Conservation (phyloP, 1,140 invertebrate species). For the Zophobas atratus region DNA sequence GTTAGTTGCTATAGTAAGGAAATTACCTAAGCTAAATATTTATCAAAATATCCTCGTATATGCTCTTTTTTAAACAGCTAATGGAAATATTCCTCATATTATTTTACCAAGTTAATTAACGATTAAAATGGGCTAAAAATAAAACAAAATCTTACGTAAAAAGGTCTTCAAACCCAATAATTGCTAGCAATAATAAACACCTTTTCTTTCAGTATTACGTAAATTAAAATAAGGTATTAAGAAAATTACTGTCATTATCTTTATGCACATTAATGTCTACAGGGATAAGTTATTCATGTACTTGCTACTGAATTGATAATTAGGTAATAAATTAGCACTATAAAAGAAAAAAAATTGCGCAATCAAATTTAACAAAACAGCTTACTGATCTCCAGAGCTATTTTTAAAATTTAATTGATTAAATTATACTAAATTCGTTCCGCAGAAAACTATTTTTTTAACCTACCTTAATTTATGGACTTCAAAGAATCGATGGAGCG, state of each 20-base stretch:
- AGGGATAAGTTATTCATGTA: background rate
- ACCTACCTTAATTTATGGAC: background rate
- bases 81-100: too few species aligned
- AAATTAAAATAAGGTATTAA: conserved; percentile 12
- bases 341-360: too few species aligned
- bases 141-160: background rate
- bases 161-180: background rate
- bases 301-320: background rate
- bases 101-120: too few species aligned
- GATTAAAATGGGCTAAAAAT: too few species aligned
- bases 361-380: too few species aligned
- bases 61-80: too few species aligned
- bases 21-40: too few species aligned
- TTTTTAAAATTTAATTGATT: too few species aligned
- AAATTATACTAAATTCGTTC: background rate
- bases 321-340: too few species aligned
- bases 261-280: conserved; percentile 9
- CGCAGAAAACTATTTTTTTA: background rate
- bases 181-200: background rate
- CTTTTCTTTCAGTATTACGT: conserved; percentile 10
- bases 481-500: background rate
- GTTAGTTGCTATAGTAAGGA: too few species aligned
- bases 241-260: conserved; percentile 11
- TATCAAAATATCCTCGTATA: too few species aligned
- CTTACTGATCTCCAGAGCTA: too few species aligned